Base-by-base conservation (phyloP, 2,888 invertebrate species). In the Tachina fera region DNA sequence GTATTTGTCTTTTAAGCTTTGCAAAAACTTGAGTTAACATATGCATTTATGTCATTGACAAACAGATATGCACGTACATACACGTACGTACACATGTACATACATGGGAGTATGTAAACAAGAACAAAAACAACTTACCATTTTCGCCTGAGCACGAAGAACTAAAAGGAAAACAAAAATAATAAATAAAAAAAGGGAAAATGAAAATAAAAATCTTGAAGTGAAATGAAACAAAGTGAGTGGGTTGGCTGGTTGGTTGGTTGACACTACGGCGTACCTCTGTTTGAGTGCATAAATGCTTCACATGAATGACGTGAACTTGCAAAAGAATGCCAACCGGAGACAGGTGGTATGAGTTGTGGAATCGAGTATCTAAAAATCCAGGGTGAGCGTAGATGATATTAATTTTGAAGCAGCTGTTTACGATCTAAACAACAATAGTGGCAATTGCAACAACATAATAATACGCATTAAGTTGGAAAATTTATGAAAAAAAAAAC, bases 1-100 rank as follows among this genome's bases (percentile, higher is more conserved):
- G 45, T 47, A 56, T 53, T 47, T 56, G 67, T 60, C 47, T 67
- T 60, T 67, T 43, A 53, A 45, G 60, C 43, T 68, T 68, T 75
- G 43, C 22, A 75, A 53, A 45, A 76, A 79, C 86, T 79, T 72
- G 22, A 70, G 74, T 79, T 86, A 80, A 83, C 86, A 83, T 86
- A 86, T 86, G 83, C 83, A 86, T 83, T 83, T 79, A 86, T 83
- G 83, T 86, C 79, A 83, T 86, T 83, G 76, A 79, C 86, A 86
- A 86, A 68, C 68, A 72, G 68, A 65, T 67, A 6, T 31, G 31
- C 31, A 31, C 31, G 6, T 31, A 31, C 31, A 31, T 6, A 31
- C 31, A 31, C 31, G 6, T 31, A 31, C 6, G 0, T 6, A 31
- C 4, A 31, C 0, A 31, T 31, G 16, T 43, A 43, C n/a, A n/a